These are phyloP conservation scores for Brenthis hecate DNA, from an alignment of 2,888 invertebrate genomes.

Conservation along the genomic window DNA sequence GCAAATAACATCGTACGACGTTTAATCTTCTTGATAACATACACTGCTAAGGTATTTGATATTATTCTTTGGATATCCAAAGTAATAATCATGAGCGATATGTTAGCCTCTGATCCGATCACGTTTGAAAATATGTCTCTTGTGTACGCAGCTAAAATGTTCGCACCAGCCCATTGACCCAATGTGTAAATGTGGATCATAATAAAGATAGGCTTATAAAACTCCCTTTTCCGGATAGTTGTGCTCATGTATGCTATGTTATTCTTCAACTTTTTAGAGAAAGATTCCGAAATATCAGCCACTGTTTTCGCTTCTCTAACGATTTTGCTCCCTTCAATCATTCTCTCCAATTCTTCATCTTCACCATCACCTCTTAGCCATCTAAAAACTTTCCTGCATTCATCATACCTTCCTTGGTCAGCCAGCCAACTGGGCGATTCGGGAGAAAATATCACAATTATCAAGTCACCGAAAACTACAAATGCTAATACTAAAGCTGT, in stretches of 20 bases:
- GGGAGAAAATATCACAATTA: slow-evolving; percentile 67
- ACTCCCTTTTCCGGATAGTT: slow-evolving; percentile 57
- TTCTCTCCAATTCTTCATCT: slow-evolving; percentile 61
- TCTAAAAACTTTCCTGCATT: slow-evolving; percentile 78
- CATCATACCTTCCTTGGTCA: slow-evolving; percentile 75
- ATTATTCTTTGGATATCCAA: slow-evolving; percentile 63
- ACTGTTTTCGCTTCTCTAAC: slow-evolving; percentile 50
- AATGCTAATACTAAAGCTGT: slow-evolving; percentile 74
- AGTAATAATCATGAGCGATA: slow-evolving; percentile 59
- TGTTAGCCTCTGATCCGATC: slow-evolving; percentile 52
- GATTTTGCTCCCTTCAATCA: slow-evolving; percentile 56
- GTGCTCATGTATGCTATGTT: slow-evolving; percentile 49
- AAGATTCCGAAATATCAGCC: slow-evolving; percentile 45
- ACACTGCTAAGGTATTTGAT: slow-evolving; percentile 59
- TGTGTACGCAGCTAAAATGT: slow-evolving; percentile 58
- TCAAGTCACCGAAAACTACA: slow-evolving; percentile 70
- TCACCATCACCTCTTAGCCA: slow-evolving; percentile 79
- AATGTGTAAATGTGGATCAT: slow-evolving; percentile 62
- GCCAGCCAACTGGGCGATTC: slow-evolving; percentile 86
- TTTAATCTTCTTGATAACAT: slow-evolving; percentile 64
- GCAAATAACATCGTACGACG: slow-evolving; percentile 59
- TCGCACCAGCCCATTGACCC: slow-evolving; percentile 64
- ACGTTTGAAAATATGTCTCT: slow-evolving; percentile 60
- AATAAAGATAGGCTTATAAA: slow-evolving; percentile 62
- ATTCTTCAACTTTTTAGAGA: slow-evolving; percentile 45